These are phyloP conservation scores for Chanos chanos DNA, from an alignment of 2,797 vertebrate species.

Conservation along the genomic window DNA sequence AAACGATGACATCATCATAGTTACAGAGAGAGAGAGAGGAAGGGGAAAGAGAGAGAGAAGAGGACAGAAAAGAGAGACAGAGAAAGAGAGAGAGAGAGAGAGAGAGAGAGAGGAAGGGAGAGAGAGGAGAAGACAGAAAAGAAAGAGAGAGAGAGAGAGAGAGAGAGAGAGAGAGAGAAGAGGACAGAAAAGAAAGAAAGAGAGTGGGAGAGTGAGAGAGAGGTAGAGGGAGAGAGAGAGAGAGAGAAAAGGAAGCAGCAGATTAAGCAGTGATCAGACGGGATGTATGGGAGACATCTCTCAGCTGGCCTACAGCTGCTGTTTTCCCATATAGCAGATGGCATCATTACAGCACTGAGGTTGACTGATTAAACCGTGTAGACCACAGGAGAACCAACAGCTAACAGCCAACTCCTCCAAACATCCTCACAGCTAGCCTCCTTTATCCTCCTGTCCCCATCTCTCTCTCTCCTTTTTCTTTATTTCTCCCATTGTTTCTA, in stretches of 20 bases:
- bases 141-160: constrained; percentile 23
- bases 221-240: no score
- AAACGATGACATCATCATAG: no score
- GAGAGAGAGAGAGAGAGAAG: background rate
- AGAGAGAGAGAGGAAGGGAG: background rate
- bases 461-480: constrained; percentile 7
- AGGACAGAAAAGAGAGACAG: no score
- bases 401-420: no score
- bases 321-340: constrained; percentile 73
- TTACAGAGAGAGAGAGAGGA: no score
- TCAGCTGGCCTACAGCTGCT: constrained; percentile 66
- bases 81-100: no score
- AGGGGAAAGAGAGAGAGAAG: no score
- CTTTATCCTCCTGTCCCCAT: constrained; percentile 17
- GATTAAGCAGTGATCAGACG: constrained; percentile 70
- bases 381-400: no score
- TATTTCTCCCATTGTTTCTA: constrained; percentile 27
- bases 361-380: constrained; percentile 73
- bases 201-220: constrained; percentile 41
- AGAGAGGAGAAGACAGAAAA: background rate
- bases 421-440: no score
- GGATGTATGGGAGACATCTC: constrained; percentile 71
- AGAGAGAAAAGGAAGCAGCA: constrained; percentile 34
- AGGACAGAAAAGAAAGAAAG: background rate
- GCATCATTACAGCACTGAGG: constrained; percentile 74